Percentiles rank a stretch among this genome's conserved stretches.
phyloP scores from a whole-genome alignment of 2,113 vertebrate genomes.

The Stegastes partitus region DNA sequence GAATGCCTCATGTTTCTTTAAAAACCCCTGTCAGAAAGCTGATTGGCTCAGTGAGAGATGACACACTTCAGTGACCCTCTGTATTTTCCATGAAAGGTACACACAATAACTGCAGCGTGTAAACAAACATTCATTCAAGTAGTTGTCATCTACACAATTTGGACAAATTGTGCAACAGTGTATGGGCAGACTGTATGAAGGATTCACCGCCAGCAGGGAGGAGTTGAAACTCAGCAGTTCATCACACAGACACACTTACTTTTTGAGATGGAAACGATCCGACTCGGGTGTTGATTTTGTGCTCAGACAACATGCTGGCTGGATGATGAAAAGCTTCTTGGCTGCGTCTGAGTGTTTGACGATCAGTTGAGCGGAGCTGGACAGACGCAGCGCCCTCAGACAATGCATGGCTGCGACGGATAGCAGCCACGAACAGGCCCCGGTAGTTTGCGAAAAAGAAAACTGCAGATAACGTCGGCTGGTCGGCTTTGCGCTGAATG shows the following conservation, averaged over 20 bases:
- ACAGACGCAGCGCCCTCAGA: constrained; percentile 58
- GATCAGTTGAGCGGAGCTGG: constrained; percentile 37
- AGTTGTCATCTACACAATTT: too few relatives aligned
- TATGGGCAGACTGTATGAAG: neutral
- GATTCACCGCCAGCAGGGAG: neutral
- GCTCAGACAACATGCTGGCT: constrained; percentile 40
- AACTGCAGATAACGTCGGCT: too few relatives aligned
- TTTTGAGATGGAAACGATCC: constrained; percentile 41
- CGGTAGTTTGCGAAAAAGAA: neutral
- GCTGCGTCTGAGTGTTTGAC: constrained; percentile 29
- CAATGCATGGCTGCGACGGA: constrained; percentile 62
- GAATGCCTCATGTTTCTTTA: neutral
- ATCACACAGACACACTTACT: constrained; percentile 48
- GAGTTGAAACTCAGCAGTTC: neutral
- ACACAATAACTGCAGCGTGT: neutral
- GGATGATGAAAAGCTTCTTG: constrained; percentile 45
- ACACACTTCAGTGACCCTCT: neutral
- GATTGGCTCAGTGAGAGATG: neutral
- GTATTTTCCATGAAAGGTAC: too few relatives aligned
- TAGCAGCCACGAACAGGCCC: neutral
- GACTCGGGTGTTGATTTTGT: neutral
- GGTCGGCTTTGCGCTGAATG: neutral
- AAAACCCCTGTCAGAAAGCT: neutral
- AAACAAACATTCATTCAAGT: neutral
- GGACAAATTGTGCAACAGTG: too few relatives aligned